phyloP scores from a whole-genome alignment of 2,113 vertebrate genomes.

The Hippocampus barbouri region DNA sequence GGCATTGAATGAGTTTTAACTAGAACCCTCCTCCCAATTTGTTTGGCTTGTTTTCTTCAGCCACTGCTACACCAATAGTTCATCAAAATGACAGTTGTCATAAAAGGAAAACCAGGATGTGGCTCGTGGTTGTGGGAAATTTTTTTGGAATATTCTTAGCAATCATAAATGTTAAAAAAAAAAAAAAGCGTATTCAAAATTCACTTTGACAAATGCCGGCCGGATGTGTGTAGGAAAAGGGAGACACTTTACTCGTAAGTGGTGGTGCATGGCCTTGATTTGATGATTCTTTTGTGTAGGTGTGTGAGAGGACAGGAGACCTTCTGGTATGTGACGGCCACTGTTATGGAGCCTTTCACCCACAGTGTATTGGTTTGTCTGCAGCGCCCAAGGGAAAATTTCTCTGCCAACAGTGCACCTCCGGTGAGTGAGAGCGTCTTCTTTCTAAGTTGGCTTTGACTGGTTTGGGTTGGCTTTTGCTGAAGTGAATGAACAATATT shows the following conservation, averaged over 20 bases:
- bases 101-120: too few relatives aligned
- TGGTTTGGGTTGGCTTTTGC: neutral
- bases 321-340: slow-evolving; percentile 91
- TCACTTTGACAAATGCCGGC: too few relatives aligned
- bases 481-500: neutral
- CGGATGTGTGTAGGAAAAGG: too few relatives aligned
- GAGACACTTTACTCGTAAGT: too few relatives aligned
- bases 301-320: slow-evolving; percentile 92
- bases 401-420: slow-evolving; percentile 89
- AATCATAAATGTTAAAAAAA: too few relatives aligned
- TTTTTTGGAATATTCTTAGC: too few relatives aligned
- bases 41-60: neutral
- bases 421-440: slow-evolving; percentile 69
- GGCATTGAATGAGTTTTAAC: too few relatives aligned
- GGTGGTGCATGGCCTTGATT: neutral
- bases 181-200: too few relatives aligned
- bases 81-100: too few relatives aligned
- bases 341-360: slow-evolving; percentile 96
- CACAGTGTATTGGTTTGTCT: slow-evolving; percentile 87
- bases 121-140: too few relatives aligned
- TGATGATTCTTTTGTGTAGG: slow-evolving; percentile 62
- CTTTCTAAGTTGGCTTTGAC: neutral
- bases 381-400: slow-evolving; percentile 89
- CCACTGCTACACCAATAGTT: too few relatives aligned
- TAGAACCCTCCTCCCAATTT: neutral